Evolutionary conservation across 2,888 invertebrate genomes (phyloP).

Genomic region (Isoperla grammatica): DNA sequence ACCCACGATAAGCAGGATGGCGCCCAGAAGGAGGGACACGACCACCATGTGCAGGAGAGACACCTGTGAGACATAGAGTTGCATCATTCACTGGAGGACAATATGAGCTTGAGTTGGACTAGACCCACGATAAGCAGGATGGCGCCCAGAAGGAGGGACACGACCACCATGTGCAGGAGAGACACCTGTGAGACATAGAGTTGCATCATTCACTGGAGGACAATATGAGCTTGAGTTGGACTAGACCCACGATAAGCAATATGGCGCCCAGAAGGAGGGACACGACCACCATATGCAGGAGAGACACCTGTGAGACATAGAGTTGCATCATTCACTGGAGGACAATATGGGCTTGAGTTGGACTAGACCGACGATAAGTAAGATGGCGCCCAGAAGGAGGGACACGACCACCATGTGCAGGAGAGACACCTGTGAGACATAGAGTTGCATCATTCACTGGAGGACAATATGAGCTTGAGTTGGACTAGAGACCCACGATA

Average conservation of each 20-base stretch:
- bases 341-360: constrained; percentile 69
- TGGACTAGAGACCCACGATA: constrained; percentile 72
- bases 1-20: constrained; percentile 68
- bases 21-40: constrained; percentile 65
- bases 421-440: constrained; percentile 55
- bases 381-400: constrained; percentile 64
- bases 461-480: no score
- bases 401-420: constrained; percentile 70
- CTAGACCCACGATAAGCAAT: constrained; percentile 66
- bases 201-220: no score
- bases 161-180: constrained; percentile 66
- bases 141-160: constrained; percentile 65
- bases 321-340: no score
- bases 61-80: constrained; percentile 47
- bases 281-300: constrained; percentile 67
- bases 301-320: constrained; percentile 53
- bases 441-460: no score
- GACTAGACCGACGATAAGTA: constrained; percentile 68
- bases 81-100: no score
- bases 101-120: constrained; percentile 68
- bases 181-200: constrained; percentile 51
- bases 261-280: constrained; percentile 68
- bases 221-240: constrained; percentile 69
- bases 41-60: constrained; percentile 69
- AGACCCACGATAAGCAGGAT: constrained; percentile 69